A percentile compares a stretch with the other conserved stretches of the same genome.
phyloP scores from a whole-genome alignment of 2,113 vertebrate genomes.

The Pipra filicauda region DNA sequence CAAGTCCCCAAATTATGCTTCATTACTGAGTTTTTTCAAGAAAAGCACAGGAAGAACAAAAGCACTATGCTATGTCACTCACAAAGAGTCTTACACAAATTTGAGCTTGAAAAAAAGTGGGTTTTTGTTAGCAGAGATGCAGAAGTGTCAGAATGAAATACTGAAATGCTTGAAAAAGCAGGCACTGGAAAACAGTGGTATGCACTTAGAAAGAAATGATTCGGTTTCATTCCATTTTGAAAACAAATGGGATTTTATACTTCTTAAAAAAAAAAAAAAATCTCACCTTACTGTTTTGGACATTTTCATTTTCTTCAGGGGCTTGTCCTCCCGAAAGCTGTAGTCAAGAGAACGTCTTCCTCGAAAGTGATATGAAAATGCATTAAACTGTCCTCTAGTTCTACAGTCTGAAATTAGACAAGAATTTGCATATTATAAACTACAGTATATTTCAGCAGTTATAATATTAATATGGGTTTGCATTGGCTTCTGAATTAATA shows the following conservation, averaged over 20 bases:
- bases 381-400: conserved; percentile 94
- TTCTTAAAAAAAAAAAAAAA: not conserved
- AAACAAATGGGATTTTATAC: not conserved
- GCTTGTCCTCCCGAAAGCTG: conserved; percentile 84
- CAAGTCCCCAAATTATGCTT: not conserved
- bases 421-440: not conserved
- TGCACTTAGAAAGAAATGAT: not conserved
- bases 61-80: not conserved
- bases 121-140: not conserved
- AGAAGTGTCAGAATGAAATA: not conserved
- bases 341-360: conserved; percentile 89
- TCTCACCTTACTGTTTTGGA: conserved; percentile 54
- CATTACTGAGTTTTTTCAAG: not conserved
- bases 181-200: not conserved
- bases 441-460: not conserved
- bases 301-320: conserved; percentile 22
- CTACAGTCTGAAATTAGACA: conserved; percentile 84
- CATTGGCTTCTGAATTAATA: not conserved
- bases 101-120: not conserved
- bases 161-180: not conserved
- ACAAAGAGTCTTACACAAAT: not conserved
- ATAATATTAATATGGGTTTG: not conserved
- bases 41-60: not conserved
- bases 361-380: conserved; percentile 92
- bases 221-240: not conserved